Percentiles rank a stretch among this genome's conserved stretches.
Evolutionary conservation across 2,113 vertebrate species (phyloP).

Genomic region (Mesoclemmys tuberculata): DNA sequence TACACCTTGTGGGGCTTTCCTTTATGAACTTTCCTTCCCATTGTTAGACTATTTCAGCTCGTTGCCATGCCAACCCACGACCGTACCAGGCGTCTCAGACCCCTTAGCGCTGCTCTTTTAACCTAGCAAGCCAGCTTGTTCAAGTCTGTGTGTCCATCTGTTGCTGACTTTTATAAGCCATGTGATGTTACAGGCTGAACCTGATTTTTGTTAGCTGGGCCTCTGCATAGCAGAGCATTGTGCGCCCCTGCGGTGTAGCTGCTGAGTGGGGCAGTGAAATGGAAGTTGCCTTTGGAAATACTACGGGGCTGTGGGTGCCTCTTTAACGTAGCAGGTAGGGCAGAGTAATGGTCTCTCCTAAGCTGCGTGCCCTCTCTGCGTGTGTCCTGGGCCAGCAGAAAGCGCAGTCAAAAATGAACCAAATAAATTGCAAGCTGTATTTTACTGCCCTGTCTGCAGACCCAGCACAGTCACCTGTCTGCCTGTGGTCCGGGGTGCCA

Average conservation of each 20-base stretch:
- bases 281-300: background rate
- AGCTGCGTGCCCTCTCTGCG: accelerated
- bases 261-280: background rate
- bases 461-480: accelerated
- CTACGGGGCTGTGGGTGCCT: background rate
- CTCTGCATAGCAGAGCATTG: background rate
- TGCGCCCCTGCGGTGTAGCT: accelerated
- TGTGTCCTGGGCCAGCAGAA: background rate
- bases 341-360: background rate
- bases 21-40: too few species aligned
- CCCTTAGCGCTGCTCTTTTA: too few species aligned
- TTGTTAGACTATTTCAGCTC: too few species aligned
- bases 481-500: accelerated
- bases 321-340: background rate
- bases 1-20: too few species aligned
- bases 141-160: background rate
- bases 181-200: background rate
- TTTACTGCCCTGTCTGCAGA: background rate
- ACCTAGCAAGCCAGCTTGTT: too few species aligned
- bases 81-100: too few species aligned
- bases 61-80: too few species aligned
- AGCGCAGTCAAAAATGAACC: accelerated
- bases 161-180: background rate
- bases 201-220: background rate
- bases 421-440: background rate